Evolutionary conservation across 2,888 invertebrate genomes (phyloP).

Genomic region (Copidosoma aretas): DNA sequence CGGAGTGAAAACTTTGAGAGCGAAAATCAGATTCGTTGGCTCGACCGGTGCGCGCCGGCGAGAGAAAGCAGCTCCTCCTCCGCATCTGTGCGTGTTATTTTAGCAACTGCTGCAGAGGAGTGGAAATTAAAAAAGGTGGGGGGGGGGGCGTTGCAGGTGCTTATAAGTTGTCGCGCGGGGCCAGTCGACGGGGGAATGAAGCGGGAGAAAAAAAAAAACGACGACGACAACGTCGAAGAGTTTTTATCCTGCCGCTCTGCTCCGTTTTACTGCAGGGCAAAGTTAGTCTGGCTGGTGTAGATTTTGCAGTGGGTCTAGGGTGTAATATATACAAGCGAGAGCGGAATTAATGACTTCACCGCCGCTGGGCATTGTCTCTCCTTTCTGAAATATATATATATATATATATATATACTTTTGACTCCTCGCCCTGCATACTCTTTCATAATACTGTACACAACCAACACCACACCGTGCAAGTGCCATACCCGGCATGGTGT

Average conservation of each 20-base stretch:
- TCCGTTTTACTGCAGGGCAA: too few relatives aligned
- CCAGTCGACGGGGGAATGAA: background rate
- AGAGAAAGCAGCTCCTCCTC: background rate
- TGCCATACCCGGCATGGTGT: too few relatives aligned
- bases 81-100: background rate
- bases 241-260: too few relatives aligned
- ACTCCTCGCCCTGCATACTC: too few relatives aligned
- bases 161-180: background rate
- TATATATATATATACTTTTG: too few relatives aligned
- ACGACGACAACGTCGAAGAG: background rate
- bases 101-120: constrained; percentile 5
- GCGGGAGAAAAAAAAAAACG: background rate
- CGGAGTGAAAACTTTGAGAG: constrained; percentile 35
- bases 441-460: too few relatives aligned
- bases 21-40: constrained; percentile 34
- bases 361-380: constrained; percentile 45
- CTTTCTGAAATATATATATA: too few relatives aligned
- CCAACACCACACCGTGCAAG: too few relatives aligned
- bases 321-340: constrained; percentile 17
- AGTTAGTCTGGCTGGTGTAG: too few relatives aligned
- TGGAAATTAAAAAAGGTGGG: constrained; percentile 5
- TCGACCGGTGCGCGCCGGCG: background rate
- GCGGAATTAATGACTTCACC: constrained; percentile 43
- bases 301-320: background rate
- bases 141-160: background rate